Conservation (phyloP, 2,888 invertebrate genomes). For the Ophion ellenae region DNA sequence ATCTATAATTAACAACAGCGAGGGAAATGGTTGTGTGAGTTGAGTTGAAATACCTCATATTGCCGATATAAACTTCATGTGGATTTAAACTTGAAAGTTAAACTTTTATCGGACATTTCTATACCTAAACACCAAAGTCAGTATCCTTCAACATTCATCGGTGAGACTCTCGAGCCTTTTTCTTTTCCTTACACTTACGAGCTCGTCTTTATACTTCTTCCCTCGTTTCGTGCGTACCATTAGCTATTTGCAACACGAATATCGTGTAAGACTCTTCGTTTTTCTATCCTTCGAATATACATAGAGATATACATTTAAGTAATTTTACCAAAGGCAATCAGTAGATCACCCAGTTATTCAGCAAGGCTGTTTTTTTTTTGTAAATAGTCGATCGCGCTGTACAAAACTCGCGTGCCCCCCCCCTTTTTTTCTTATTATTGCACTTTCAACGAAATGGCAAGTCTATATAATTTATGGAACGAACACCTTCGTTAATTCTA, state of each 20-base stretch:
- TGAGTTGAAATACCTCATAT: too few species aligned
- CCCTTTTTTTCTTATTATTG: constrained; percentile 56
- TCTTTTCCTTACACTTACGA: neutral
- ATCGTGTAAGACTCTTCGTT: neutral
- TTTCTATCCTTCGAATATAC: constrained; percentile 11
- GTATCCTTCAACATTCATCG: neutral
- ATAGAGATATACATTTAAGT: constrained; percentile 54
- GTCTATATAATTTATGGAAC: constrained; percentile 65
- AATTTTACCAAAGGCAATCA: constrained; percentile 69
- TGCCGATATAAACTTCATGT: neutral
- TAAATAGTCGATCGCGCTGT: constrained; percentile 59
- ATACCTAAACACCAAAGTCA: neutral
- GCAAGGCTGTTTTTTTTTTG: constrained; percentile 48
- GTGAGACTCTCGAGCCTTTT: neutral
- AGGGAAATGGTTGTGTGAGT: too few species aligned
- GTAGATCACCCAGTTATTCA: constrained; percentile 61
- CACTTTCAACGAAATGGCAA: constrained; percentile 60
- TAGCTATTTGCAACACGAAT: neutral
- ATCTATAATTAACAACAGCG: too few species aligned
- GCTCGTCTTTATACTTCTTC: neutral
- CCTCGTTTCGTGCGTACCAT: neutral
- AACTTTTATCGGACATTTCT: neutral
- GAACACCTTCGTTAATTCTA: constrained; percentile 62
- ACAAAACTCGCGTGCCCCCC: constrained; percentile 25
- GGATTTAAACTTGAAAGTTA: neutral